Conservation (phyloP, 2,888 invertebrate genomes). For the Dicranocentrus wangi region DNA sequence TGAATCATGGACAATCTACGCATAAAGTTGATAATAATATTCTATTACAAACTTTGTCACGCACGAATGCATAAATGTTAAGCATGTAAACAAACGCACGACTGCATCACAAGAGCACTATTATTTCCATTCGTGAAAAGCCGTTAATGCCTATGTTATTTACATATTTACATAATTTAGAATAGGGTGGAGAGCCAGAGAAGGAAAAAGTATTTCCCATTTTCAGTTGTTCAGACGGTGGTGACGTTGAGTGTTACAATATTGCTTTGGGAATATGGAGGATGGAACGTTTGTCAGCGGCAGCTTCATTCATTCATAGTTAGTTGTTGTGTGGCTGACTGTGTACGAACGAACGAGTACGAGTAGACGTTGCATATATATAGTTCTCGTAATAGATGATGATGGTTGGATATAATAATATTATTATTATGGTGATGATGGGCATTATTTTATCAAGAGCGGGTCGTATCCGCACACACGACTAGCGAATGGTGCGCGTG, state of each 20-base stretch:
- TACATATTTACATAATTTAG: constrained; percentile 64
- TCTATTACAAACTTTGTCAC: background rate
- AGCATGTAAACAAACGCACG: constrained; percentile 45
- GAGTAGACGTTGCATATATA: constrained; percentile 14
- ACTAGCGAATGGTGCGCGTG: constrained; percentile 8
- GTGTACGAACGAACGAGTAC: too few species aligned
- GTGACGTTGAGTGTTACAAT: constrained; percentile 45
- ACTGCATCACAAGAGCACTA: constrained; percentile 10
- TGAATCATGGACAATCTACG: too few species aligned
- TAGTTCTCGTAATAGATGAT: constrained; percentile 36
- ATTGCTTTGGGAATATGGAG: constrained; percentile 44
- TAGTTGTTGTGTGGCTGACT: constrained; percentile 2
- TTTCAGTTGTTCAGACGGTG: constrained; percentile 46
- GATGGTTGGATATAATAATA: constrained; percentile 48
- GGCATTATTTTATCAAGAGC: constrained; percentile 53
- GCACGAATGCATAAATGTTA: background rate
- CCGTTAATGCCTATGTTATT: constrained; percentile 60
- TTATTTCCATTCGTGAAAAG: constrained; percentile 39
- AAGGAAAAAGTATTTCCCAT: constrained; percentile 30
- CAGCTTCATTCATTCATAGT: constrained; percentile 33
- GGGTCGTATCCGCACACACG: too few species aligned
- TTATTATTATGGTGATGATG: constrained; percentile 58
- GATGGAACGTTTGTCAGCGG: constrained; percentile 21
- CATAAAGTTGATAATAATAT: constrained; percentile 19
- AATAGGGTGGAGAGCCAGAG: constrained; percentile 19